phyloP scores from a whole-genome alignment of 2,888 invertebrate genomes.

The Himalopsyche japonica region DNA sequence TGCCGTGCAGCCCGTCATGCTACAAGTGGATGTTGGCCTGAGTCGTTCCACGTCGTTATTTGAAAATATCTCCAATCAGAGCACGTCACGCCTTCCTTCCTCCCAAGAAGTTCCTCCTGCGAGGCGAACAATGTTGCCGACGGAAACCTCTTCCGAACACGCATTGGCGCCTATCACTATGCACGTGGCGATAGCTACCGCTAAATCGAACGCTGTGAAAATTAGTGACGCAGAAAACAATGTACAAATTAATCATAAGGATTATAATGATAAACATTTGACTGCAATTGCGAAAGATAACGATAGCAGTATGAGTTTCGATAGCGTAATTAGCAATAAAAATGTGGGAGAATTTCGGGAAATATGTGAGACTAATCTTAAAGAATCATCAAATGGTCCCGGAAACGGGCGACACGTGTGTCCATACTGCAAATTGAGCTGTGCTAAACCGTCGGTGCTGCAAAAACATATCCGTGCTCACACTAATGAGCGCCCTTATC shows the following conservation, averaged over 20 bases:
- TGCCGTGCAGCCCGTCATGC: conserved; percentile 47
- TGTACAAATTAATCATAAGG: conserved; percentile 61
- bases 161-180: conserved; percentile 2
- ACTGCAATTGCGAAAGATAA: conserved; percentile 7
- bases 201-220: not conserved
- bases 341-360: conserved; percentile 15
- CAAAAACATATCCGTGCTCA: conserved; percentile 94
- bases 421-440: conserved; percentile 84
- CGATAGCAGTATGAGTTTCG: conserved; percentile 13
- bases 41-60: not conserved
- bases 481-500: conserved; percentile 90
- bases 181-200: conserved; percentile 3
- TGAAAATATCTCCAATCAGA: conserved; percentile 15
- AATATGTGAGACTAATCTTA: conserved; percentile 25
- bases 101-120: conserved; percentile 10
- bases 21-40: conserved; percentile 17
- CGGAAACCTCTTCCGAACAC: not conserved
- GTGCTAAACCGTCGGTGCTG: conserved; percentile 91
- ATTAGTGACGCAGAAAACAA: conserved; percentile 50
- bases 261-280: conserved; percentile 22
- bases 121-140: not conserved
- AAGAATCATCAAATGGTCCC: conserved; percentile 27
- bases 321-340: conserved; percentile 15
- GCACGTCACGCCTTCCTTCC: conserved; percentile 20
- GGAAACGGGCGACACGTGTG: conserved; percentile 75